Conservation (phyloP, 2,797 vertebrate genomes). For the Sebastes alutus region DNA sequence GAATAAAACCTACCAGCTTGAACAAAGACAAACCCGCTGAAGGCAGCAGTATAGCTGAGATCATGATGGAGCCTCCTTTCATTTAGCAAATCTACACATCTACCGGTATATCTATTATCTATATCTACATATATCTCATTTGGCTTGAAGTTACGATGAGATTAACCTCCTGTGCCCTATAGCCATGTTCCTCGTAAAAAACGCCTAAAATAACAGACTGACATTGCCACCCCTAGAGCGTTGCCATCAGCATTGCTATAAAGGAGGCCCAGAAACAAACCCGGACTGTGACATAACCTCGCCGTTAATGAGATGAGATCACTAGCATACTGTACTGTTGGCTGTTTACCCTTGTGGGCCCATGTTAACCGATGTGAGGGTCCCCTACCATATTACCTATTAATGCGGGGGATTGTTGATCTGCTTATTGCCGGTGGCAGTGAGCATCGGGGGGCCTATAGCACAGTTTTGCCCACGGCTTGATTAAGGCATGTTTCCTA, state of each 20-base stretch:
- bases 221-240: too few relatives aligned
- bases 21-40: constrained; percentile 17
- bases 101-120: neutral
- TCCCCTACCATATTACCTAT: neutral
- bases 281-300: neutral
- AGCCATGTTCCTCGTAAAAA: too few relatives aligned
- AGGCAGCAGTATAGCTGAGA: neutral
- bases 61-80: neutral
- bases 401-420: neutral
- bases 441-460: neutral
- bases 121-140: too few relatives aligned
- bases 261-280: neutral
- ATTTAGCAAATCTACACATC: neutral
- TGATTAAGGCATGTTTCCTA: neutral
- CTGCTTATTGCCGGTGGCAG: neutral
- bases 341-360: neutral
- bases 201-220: too few relatives aligned
- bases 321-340: neutral
- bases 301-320: neutral
- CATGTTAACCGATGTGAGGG: neutral
- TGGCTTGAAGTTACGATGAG: too few relatives aligned
- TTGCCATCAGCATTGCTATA: neutral
- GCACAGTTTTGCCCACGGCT: neutral
- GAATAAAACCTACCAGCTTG: constrained; percentile 28
- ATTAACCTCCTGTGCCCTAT: too few relatives aligned